Evolutionary conservation across 2,888 invertebrate species (phyloP).

Genomic region (Xestia xanthographa): DNA sequence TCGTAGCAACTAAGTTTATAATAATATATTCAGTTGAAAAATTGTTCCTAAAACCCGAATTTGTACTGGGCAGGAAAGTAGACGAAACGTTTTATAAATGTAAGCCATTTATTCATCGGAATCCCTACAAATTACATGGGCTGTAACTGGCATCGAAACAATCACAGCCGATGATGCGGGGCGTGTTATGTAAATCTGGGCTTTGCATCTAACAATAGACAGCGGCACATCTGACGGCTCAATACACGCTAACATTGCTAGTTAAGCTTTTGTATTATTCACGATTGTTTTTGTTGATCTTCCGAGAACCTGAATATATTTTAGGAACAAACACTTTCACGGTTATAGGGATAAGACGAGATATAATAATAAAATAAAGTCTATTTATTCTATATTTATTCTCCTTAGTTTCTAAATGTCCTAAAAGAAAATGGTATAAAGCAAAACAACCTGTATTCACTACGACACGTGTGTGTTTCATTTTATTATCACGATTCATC

Average conservation of each 20-base stretch:
- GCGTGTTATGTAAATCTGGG: slow-evolving; percentile 88
- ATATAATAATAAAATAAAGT: slow-evolving; percentile 34
- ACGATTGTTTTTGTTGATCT: slow-evolving; percentile 74
- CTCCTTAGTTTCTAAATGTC: background rate
- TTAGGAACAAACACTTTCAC: slow-evolving; percentile 15
- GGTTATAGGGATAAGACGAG: slow-evolving; percentile 13
- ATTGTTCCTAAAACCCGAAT: slow-evolving; percentile 37
- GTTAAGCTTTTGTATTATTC: slow-evolving; percentile 72
- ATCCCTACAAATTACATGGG: slow-evolving; percentile 87
- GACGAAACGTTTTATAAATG: slow-evolving; percentile 75
- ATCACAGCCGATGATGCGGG: slow-evolving; percentile 87
- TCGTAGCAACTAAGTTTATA: slow-evolving; percentile 21
- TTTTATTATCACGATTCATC: background rate
- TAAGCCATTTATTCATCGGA: slow-evolving; percentile 82
- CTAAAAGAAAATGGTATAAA: background rate
- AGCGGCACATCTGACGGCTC: slow-evolving; percentile 78
- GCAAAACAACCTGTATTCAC: background rate
- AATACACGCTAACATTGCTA: slow-evolving; percentile 71
- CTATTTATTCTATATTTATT: slow-evolving; percentile 18
- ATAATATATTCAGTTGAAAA: slow-evolving; percentile 34
- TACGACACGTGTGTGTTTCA: too few species aligned
- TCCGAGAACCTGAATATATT: slow-evolving; percentile 41
- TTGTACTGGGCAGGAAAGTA: slow-evolving; percentile 43
- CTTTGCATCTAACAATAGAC: slow-evolving; percentile 85
- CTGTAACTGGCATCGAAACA: slow-evolving; percentile 86